phyloP scores from a whole-genome alignment of 2,113 vertebrate species.

The Sander lucioperca region DNA sequence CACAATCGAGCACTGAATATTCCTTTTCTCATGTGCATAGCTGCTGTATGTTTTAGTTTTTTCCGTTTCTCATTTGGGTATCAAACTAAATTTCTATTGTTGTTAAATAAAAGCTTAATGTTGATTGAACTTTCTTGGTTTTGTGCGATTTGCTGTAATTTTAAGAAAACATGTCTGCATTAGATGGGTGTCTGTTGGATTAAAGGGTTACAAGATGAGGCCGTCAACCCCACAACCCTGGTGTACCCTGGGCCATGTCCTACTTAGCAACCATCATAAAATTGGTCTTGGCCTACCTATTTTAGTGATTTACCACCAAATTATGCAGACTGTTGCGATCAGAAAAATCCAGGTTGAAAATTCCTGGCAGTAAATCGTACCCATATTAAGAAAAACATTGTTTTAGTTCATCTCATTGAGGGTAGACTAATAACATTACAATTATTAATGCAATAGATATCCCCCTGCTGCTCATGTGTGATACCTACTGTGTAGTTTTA shows the following conservation, averaged over 20 bases:
- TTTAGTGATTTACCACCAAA: background rate
- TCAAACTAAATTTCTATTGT: slow-evolving; percentile 77
- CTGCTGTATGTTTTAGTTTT: slow-evolving; percentile 36
- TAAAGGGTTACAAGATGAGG: background rate
- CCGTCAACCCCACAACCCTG: background rate
- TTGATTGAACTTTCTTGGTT: slow-evolving; percentile 27
- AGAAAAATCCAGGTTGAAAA: background rate
- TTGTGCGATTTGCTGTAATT: background rate
- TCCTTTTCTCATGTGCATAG: slow-evolving; percentile 46
- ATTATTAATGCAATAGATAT: background rate
- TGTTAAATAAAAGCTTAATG: slow-evolving; percentile 81
- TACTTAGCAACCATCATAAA: background rate
- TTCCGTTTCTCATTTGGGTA: slow-evolving; percentile 47
- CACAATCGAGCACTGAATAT: slow-evolving; percentile 49
- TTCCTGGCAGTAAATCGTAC: background rate
- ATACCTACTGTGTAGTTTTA: background rate
- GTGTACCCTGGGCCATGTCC: background rate
- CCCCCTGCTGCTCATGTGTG: background rate
- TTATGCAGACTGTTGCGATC: background rate
- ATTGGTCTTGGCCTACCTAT: background rate
- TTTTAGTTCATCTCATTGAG: background rate
- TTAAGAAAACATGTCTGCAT: background rate
- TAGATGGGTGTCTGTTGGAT: background rate
- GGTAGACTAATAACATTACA: background rate
- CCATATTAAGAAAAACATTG: no score